phyloP scores from a whole-genome alignment of 2,888 invertebrate species.

The Lithophane ornitopus region DNA sequence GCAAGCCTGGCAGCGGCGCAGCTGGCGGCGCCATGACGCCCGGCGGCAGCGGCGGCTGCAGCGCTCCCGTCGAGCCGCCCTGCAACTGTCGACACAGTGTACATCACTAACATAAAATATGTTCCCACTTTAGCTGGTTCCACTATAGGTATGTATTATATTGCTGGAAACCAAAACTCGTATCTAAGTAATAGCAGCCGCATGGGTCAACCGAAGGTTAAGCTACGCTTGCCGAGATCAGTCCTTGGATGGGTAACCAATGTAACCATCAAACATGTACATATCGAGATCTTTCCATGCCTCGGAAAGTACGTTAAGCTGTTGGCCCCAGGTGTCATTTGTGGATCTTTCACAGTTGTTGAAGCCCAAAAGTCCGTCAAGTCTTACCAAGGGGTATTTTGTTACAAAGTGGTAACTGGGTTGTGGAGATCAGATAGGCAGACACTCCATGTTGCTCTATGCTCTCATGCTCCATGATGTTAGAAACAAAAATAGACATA shows the following conservation, averaged over 20 bases:
- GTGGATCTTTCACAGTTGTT: neutral
- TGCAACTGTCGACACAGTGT: constrained; percentile 56
- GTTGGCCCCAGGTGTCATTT: neutral
- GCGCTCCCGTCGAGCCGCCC: constrained; percentile 59
- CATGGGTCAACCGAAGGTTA: neutral
- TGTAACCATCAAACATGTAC: no score
- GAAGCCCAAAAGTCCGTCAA: no score
- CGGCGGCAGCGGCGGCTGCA: constrained; percentile 60
- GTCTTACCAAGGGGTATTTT: neutral
- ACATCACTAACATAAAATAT: neutral
- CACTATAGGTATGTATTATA: no score
- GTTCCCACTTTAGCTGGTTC: neutral
- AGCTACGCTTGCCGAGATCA: neutral
- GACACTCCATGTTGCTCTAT: neutral
- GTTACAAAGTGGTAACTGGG: neutral
- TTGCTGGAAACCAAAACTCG: neutral
- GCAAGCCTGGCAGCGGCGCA: constrained; percentile 39
- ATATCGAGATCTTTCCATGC: neutral
- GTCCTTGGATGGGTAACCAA: neutral
- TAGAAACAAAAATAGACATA: neutral
- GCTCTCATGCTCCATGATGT: no score
- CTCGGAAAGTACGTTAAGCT: no score
- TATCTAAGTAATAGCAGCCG: neutral
- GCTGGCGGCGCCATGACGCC: constrained; percentile 46
- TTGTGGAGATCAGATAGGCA: neutral